phyloP scores from a whole-genome alignment of 2,113 vertebrate genomes.

The Carettochelys insculpta region DNA sequence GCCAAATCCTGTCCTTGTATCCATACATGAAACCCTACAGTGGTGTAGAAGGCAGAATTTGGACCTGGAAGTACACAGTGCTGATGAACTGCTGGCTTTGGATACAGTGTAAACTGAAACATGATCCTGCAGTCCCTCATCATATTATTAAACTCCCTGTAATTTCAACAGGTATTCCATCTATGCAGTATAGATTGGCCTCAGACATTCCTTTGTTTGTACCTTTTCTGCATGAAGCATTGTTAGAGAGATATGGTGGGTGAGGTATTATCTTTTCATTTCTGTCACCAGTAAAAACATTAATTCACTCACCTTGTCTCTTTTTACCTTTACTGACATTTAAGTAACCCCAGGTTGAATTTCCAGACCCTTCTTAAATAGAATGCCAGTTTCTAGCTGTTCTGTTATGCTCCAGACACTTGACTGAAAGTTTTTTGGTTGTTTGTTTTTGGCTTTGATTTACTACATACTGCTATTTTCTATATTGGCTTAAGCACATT shows the following conservation, averaged over 20 bases:
- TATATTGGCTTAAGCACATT: background rate
- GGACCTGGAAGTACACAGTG: background rate
- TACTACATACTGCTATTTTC: background rate
- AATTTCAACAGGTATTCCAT: background rate
- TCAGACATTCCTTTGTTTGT: background rate
- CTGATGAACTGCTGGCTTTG: fast-evolving
- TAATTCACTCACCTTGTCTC: background rate
- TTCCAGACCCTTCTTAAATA: background rate
- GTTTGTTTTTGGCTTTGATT: background rate
- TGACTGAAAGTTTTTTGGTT: background rate
- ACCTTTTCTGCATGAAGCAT: background rate
- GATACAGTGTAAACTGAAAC: background rate
- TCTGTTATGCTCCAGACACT: background rate
- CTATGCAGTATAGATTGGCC: background rate
- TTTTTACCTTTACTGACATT: background rate
- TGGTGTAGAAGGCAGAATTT: background rate
- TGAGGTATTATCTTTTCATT: background rate
- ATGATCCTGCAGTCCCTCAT: background rate
- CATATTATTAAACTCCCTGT: background rate
- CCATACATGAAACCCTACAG: background rate
- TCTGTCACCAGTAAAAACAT: background rate
- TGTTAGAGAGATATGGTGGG: background rate
- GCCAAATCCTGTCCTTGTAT: background rate
- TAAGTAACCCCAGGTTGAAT: background rate
- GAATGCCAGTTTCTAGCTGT: background rate